Percentiles rank a stretch among this genome's conserved stretches.
phyloP scores from a whole-genome alignment of 2,888 invertebrate species.

The Cryptocheilus praepositus region DNA sequence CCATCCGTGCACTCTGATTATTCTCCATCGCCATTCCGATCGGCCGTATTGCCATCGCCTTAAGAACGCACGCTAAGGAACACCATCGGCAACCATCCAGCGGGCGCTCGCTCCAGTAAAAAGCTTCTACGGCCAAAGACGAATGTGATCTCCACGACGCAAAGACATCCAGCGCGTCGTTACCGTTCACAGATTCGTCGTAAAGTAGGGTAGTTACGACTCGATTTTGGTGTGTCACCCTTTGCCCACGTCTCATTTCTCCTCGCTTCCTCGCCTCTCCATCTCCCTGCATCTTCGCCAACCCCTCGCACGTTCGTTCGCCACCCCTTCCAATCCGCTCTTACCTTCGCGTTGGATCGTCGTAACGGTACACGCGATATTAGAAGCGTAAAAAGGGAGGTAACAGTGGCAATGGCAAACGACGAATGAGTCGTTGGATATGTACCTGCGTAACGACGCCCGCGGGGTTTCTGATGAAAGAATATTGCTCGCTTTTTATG shows the following conservation, averaged over 20 bases:
- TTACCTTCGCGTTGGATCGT: constrained; percentile 4
- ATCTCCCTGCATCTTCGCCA: neutral
- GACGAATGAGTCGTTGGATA: constrained; percentile 59
- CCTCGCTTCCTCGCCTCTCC: neutral
- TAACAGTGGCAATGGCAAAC: constrained; percentile 61
- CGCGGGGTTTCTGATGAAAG: constrained; percentile 65
- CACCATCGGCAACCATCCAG: constrained; percentile 2
- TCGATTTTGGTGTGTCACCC: constrained; percentile 13
- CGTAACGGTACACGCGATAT: constrained; percentile 62
- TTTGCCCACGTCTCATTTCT: neutral
- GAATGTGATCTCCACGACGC: neutral
- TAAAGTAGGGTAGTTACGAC: constrained; percentile 3
- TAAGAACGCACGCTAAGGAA: too few relatives aligned
- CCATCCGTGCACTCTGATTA: constrained; percentile 15
- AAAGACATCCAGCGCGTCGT: neutral
- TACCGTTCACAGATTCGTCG: neutral
- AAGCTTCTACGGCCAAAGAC: too few relatives aligned
- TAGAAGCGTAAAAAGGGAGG: constrained; percentile 62
- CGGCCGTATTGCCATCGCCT: constrained; percentile 1
- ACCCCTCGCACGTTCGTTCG: neutral
- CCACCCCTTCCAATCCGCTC: neutral
- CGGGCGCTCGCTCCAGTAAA: constrained; percentile 3
- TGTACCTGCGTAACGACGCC: constrained; percentile 62
- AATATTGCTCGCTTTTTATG: constrained; percentile 69
- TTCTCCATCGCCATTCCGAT: constrained; percentile 24